Evolutionary conservation across 1,140 invertebrate genomes (phyloP).

Genomic region (Protaetia brevitarsis): DNA sequence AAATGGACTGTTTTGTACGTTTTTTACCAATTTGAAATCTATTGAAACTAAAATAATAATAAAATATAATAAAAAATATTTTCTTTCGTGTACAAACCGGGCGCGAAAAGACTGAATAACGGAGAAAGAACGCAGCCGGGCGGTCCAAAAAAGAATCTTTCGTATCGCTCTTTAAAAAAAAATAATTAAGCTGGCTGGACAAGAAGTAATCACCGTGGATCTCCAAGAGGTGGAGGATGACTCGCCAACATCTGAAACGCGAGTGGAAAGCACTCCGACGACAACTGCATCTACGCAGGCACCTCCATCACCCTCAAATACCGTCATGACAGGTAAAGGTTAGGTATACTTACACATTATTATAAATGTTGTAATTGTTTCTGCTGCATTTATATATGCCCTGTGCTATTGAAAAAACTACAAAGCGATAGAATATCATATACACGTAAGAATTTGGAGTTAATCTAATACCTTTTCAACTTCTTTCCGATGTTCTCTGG

Average conservation of each 20-base stretch:
- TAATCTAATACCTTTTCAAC: too few relatives aligned
- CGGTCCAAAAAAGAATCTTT: not conserved
- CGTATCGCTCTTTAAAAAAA: not conserved
- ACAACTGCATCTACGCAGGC: constrained; percentile 23
- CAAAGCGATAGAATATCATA: too few relatives aligned
- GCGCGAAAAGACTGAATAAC: not conserved
- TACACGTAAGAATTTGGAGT: too few relatives aligned
- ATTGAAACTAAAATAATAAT: too few relatives aligned
- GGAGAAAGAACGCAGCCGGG: not conserved
- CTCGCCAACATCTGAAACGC: constrained; percentile 26
- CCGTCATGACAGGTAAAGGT: constrained; percentile 46
- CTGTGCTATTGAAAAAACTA: not conserved
- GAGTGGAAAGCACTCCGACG: constrained; percentile 24
- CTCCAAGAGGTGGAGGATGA: constrained; percentile 45
- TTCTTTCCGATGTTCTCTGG: too few relatives aligned
- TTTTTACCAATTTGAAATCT: not conserved
- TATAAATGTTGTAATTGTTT: constrained; percentile 16
- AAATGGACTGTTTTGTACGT: constrained; percentile 6
- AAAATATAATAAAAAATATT: too few relatives aligned
- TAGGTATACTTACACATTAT: constrained; percentile 22
- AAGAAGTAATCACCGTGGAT: constrained; percentile 44
- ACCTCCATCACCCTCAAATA: constrained; percentile 41
- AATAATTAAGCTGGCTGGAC: constrained; percentile 40
- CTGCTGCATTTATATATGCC: not conserved
- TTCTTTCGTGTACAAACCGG: not conserved